A percentile compares a stretch with the other conserved stretches of the same genome.
Conservation (phyloP, 2,113 vertebrate genomes). For the Saiga tatarica region DNA sequence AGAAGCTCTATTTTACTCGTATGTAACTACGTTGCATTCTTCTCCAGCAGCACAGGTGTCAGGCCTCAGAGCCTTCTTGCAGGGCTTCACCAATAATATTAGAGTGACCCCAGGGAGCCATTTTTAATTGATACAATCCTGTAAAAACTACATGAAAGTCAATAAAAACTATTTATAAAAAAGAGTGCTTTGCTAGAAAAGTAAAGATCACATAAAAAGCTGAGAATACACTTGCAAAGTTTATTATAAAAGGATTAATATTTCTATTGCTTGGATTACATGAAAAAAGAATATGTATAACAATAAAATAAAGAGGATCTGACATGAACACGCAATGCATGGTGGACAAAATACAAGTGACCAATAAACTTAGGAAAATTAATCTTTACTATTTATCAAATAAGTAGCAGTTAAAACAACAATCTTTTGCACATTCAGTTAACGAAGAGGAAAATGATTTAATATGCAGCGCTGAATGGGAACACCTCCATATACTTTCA, state of each 20-base stretch:
- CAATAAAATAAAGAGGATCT: neutral
- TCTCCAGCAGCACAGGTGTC: neutral
- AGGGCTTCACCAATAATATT: neutral
- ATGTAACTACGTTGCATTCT: neutral
- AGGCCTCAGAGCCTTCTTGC: neutral
- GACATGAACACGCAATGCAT: neutral
- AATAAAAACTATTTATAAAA: neutral
- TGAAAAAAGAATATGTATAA: neutral
- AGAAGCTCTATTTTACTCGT: neutral
- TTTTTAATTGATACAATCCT: neutral
- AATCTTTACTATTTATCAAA: neutral
- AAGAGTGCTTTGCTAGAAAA: neutral
- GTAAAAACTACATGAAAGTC: neutral
- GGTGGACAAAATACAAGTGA: neutral
- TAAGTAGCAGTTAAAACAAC: neutral
- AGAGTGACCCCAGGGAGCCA: neutral
- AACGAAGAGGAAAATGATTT: neutral
- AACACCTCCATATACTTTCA: neutral
- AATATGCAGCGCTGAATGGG: neutral
- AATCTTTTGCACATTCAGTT: neutral
- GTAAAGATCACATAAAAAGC: neutral
- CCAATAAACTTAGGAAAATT: neutral
- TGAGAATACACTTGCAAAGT: neutral
- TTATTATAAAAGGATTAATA: neutral
- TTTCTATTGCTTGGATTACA: neutral